Evolutionary conservation across 2,888 invertebrate genomes (phyloP).

Genomic region (Hyalella azteca): DNA sequence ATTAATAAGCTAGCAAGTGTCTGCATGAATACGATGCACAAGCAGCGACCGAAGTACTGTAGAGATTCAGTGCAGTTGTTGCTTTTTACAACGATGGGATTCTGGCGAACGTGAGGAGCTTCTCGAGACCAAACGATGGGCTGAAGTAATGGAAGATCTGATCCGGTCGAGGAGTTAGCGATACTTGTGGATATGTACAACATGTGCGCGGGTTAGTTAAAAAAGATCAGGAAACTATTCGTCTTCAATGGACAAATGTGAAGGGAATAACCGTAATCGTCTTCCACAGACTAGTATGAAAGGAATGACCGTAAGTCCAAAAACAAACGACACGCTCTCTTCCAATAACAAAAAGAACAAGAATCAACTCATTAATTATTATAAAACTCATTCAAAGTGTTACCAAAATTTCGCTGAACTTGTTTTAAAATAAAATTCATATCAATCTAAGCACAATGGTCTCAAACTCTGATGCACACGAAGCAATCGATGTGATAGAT

Average conservation of each 20-base stretch:
- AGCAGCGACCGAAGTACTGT: no score
- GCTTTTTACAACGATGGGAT: constrained; percentile 20
- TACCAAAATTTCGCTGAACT: no score
- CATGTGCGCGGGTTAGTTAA: constrained; percentile 23
- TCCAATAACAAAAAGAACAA: constrained; percentile 26
- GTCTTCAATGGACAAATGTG: no score
- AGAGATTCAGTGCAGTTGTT: no score
- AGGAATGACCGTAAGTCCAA: no score
- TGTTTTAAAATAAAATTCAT: background rate
- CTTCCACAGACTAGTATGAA: no score
- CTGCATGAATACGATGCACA: no score
- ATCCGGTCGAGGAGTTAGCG: background rate
- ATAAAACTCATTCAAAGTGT: no score
- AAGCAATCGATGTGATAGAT: no score
- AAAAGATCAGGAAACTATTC: background rate
- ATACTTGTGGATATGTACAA: constrained; percentile 4
- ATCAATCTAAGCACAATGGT: background rate
- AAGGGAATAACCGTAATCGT: no score
- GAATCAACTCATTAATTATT: background rate
- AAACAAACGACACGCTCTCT: background rate
- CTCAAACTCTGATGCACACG: no score
- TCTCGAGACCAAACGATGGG: background rate
- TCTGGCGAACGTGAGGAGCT: constrained; percentile 16
- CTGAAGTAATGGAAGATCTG: background rate
- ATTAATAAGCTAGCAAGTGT: no score